Percentiles rank a stretch among this genome's conserved stretches.
phyloP scores from a whole-genome alignment of 2,888 invertebrate genomes.

The Plagiodera versicolora region DNA sequence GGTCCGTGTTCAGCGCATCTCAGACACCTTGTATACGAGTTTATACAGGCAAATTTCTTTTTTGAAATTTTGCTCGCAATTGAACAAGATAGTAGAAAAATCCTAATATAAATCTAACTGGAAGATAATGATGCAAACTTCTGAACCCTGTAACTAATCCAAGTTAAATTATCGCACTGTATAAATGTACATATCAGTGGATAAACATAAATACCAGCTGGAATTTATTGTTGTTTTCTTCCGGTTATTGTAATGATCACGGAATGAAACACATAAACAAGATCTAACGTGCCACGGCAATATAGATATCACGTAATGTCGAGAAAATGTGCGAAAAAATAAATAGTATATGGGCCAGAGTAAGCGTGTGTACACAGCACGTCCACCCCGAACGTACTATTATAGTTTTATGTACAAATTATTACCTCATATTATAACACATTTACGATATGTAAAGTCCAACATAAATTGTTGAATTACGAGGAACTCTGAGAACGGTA shows the following conservation, averaged over 20 bases:
- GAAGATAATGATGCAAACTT: no score
- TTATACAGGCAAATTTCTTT: no score
- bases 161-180: no score
- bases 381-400: not conserved
- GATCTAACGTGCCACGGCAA: slow-evolving; percentile 9
- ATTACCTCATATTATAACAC: not conserved
- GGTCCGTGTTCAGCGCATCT: no score
- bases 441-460: not conserved
- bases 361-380: not conserved
- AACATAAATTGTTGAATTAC: not conserved
- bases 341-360: not conserved
- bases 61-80: no score
- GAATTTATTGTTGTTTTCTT: not conserved
- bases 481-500: not conserved
- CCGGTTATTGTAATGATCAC: not conserved
- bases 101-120: no score
- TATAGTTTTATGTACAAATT: not conserved
- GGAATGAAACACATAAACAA: not conserved
- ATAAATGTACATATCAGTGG: no score
- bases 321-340: slow-evolving; percentile 13
- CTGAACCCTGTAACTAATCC: no score
- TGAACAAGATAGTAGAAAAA: no score
- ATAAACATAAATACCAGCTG: no score
- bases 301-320: slow-evolving; percentile 19
- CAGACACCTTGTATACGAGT: no score